These are phyloP conservation scores for Tragulus kanchil DNA, from an alignment of 2,113 vertebrate genomes.

Conservation along the genomic window DNA sequence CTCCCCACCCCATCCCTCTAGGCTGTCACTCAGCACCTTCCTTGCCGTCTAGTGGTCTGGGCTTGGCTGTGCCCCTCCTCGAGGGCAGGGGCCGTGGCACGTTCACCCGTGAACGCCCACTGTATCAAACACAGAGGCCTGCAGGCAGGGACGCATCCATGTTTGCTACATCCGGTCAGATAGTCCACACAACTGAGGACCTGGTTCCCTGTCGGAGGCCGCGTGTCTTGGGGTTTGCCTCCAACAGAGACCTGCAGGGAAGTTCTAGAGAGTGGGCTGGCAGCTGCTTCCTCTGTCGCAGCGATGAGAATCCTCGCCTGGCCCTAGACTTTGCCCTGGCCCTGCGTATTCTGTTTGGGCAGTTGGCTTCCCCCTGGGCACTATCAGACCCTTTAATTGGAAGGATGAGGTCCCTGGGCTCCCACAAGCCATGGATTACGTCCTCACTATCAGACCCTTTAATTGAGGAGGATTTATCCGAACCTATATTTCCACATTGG, in stretches of 20 bases:
- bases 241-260: not conserved
- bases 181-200: not conserved
- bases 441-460: slow-evolving; percentile 43
- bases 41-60: not conserved
- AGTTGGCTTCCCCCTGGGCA: too few species aligned
- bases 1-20: not conserved
- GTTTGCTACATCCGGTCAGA: not conserved
- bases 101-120: not conserved
- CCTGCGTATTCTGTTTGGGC: not conserved
- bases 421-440: not conserved
- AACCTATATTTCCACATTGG: slow-evolving; percentile 15
- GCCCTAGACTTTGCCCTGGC: not conserved
- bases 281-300: not conserved
- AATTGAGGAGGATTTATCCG: slow-evolving; percentile 59
- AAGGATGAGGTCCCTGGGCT: not conserved
- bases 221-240: not conserved
- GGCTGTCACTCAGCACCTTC: too few species aligned
- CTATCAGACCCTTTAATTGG: too few species aligned
- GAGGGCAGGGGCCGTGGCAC: not conserved
- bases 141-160: fast-evolving
- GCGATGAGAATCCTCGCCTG: not conserved
- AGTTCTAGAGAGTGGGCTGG: not conserved
- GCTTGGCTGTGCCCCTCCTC: not conserved
- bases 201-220: not conserved
- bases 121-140: not conserved